Conservation (phyloP, 2,113 vertebrate genomes). For the Arizona elegans region DNA sequence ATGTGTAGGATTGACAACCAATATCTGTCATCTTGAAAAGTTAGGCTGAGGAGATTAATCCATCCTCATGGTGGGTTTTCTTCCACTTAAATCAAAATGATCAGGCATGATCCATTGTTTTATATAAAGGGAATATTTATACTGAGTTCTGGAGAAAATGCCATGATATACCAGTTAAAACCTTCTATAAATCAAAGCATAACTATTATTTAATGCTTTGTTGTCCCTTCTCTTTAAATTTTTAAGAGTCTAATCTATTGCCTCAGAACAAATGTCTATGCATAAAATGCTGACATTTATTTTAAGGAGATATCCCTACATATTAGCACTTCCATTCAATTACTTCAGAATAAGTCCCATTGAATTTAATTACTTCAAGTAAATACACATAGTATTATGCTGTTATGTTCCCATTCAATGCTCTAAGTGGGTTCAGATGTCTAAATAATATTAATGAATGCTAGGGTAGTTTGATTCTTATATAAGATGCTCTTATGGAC, state of each 20-base stretch:
- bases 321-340: neutral
- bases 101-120: neutral
- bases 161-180: neutral
- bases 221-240: neutral
- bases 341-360: neutral
- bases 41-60: neutral
- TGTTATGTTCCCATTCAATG: neutral
- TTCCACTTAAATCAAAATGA: neutral
- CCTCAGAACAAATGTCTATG: neutral
- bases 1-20: neutral
- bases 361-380: neutral
- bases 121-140: neutral
- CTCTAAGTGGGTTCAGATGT: neutral
- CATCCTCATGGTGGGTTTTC: neutral
- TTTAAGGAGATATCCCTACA: neutral
- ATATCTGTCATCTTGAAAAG: neutral
- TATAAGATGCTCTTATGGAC: neutral
- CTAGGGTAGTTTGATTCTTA: neutral
- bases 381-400: neutral
- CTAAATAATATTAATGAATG: neutral
- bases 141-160: neutral
- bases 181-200: neutral
- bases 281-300: neutral
- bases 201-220: neutral
- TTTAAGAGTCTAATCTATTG: neutral